phyloP scores from a whole-genome alignment of 2,888 invertebrate genomes.

The Macrophya annulata region DNA sequence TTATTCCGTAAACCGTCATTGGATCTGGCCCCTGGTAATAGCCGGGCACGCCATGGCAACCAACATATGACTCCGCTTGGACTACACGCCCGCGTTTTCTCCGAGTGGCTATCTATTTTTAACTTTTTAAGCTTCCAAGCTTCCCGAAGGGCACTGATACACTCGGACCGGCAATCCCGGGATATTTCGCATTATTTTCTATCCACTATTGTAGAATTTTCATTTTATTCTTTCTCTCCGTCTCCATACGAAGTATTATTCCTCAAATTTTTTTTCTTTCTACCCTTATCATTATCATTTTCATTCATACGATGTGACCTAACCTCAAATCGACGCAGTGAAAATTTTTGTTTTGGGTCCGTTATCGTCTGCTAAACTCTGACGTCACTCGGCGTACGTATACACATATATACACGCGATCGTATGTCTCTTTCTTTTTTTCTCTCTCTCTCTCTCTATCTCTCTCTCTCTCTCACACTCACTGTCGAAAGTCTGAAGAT shows the following conservation, averaged over 20 bases:
- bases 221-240: background rate
- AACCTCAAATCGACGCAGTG: conserved; percentile 35
- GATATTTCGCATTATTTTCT: background rate
- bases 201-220: background rate
- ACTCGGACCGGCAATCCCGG: background rate
- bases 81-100: conserved; percentile 52
- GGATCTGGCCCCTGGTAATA: conserved; percentile 47
- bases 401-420: conserved; percentile 57
- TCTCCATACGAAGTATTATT: background rate
- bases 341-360: conserved; percentile 45
- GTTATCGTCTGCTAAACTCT: conserved; percentile 50
- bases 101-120: conserved; percentile 51
- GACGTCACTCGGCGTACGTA: conserved; percentile 40
- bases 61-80: conserved; percentile 50
- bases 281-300: conserved; percentile 13
- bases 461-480: too few relatives aligned
- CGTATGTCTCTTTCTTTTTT: conserved; percentile 41
- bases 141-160: conserved; percentile 39
- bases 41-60: conserved; percentile 55
- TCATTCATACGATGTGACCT: background rate
- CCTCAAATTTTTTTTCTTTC: background rate
- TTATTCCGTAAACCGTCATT: conserved; percentile 19
- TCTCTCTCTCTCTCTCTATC: conserved; percentile 59
- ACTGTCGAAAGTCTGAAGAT: conserved; percentile 1
- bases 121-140: conserved; percentile 46